Conservation (phyloP, 2,888 invertebrate genomes). For the Chydorus sphaericus region DNA sequence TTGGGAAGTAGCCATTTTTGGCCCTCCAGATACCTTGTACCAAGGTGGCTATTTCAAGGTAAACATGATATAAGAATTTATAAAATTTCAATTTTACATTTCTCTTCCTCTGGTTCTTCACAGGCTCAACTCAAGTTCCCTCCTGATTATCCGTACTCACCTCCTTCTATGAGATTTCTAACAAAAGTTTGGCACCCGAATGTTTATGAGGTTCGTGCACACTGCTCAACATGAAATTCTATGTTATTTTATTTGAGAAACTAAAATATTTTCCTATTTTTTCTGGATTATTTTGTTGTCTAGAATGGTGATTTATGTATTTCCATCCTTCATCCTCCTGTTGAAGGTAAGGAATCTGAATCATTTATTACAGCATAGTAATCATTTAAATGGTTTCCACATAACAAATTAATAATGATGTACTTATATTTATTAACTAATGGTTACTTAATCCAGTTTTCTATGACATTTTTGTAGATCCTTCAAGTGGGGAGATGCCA, state of each 20-base stretch:
- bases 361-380: no score
- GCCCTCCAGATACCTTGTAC: conserved; percentile 95
- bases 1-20: conserved; percentile 99
- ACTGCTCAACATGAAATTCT: background rate
- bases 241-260: background rate
- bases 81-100: no score
- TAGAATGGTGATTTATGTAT: conserved; percentile 99
- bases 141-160: conserved; percentile 95
- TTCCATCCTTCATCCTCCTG: conserved; percentile 96
- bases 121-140: conserved; percentile 99
- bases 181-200: conserved; percentile 99
- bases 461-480: no score
- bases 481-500: conserved; percentile 94
- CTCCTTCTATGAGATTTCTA: conserved; percentile 91
- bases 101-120: conserved; percentile 35
- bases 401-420: no score
- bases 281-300: conserved; percentile 22
- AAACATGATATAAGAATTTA: no score
- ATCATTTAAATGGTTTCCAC: no score
- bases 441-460: no score
- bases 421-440: no score
- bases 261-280: background rate
- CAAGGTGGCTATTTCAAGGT: conserved; percentile 99
- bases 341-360: no score
- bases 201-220: conserved; percentile 81